Evolutionary conservation across 2,113 vertebrate genomes (phyloP).

Genomic region (Rhinopomastus cyanomelas): DNA sequence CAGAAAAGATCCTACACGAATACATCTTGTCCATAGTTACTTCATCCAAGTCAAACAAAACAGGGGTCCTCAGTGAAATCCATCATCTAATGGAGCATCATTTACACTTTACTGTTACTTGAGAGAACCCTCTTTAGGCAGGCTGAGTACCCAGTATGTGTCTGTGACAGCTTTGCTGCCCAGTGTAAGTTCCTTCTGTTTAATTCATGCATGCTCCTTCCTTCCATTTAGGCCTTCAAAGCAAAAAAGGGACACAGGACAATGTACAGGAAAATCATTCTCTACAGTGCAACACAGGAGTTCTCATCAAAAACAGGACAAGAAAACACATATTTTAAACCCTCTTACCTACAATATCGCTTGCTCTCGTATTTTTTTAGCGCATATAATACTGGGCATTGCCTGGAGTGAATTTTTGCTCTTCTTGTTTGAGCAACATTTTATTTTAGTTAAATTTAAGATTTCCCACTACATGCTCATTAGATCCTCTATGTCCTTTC

Average conservation of each 20-base stretch:
- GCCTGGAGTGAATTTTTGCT: neutral
- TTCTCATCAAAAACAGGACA: neutral
- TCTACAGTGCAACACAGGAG: neutral
- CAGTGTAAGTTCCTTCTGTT: neutral
- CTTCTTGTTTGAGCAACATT: neutral
- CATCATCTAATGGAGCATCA: neutral
- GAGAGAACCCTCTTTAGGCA: neutral
- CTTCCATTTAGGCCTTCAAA: neutral
- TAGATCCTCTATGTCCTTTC: neutral
- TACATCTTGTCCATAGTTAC: neutral
- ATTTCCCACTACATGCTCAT: neutral
- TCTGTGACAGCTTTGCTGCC: neutral
- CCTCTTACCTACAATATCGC: neutral
- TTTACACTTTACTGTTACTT: neutral
- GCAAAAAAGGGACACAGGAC: too few species aligned
- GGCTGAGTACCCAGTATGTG: neutral
- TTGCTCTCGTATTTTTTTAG: neutral
- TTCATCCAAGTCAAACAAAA: neutral
- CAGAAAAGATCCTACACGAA: neutral
- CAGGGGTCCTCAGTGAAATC: neutral
- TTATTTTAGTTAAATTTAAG: neutral
- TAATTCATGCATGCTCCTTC: too few species aligned
- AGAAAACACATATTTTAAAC: neutral
- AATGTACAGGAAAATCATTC: neutral
- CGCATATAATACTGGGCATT: neutral